These are phyloP conservation scores for Trachurus trachurus DNA, from an alignment of 2,797 vertebrate species.

Conservation along the genomic window DNA sequence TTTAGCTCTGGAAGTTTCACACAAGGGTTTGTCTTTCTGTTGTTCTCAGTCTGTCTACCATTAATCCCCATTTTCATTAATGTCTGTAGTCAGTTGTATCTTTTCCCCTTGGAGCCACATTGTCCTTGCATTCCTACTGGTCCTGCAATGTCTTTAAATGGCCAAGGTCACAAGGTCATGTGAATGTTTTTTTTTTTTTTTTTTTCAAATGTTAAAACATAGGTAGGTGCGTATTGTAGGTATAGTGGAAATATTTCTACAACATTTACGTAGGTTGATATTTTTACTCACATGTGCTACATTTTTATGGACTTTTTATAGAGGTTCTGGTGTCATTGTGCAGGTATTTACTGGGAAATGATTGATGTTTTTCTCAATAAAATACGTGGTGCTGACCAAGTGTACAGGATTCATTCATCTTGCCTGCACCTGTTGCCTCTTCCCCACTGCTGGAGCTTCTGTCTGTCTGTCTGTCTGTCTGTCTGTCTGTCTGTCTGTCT, in stretches of 20 bases:
- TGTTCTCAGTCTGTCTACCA: neutral
- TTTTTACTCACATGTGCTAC: conserved; percentile 34
- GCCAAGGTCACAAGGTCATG: conserved; percentile 9
- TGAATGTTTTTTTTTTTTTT: neutral
- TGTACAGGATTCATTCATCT: neutral
- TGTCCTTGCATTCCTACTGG: conserved; percentile 5
- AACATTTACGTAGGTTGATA: conserved; percentile 10
- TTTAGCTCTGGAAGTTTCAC: neutral
- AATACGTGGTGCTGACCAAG: conserved; percentile 36
- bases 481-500: too few relatives aligned
- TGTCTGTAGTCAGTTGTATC: neutral
- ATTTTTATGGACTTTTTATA: conserved; percentile 39
- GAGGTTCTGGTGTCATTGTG: conserved; percentile 27
- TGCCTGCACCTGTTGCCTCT: neutral
- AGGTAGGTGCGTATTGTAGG: neutral
- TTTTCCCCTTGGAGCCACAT: neutral
- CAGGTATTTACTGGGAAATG: conserved; percentile 12
- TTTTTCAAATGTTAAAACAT: conserved; percentile 22
- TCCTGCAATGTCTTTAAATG: conserved; percentile 4
- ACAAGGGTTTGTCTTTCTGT: conserved; percentile 4
- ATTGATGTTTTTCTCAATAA: conserved; percentile 48
- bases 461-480: too few relatives aligned
- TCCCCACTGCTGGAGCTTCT: neutral
- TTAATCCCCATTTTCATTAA: conserved; percentile 8
- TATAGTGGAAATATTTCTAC: neutral